phyloP scores from a whole-genome alignment of 2,888 invertebrate species.

The Hyles lineata region DNA sequence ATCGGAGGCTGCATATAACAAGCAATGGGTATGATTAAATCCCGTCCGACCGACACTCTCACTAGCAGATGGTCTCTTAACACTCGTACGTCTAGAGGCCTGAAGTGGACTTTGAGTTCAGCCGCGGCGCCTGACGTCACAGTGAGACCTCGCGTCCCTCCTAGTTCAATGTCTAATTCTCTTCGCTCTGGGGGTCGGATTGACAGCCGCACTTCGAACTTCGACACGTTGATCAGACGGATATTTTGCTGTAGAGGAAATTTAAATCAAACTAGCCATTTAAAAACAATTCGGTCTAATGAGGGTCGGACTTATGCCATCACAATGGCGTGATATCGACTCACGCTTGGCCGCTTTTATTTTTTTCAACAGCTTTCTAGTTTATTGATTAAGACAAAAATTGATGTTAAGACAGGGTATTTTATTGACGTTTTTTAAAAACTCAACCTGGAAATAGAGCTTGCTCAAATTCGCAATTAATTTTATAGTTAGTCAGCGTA shows the following conservation, averaged over 20 bases:
- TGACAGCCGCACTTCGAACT: constrained; percentile 61
- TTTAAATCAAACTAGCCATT: not conserved
- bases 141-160: constrained; percentile 55
- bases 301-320: no score
- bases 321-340: no score
- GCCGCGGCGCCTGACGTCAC: constrained; percentile 63
- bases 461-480: no score
- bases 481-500: no score
- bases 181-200: constrained; percentile 60
- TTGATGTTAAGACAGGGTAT: no score
- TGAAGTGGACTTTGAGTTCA: constrained; percentile 59
- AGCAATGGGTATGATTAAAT: constrained; percentile 53
- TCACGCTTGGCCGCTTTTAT: no score
- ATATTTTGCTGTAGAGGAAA: constrained; percentile 54
- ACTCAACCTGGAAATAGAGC: no score
- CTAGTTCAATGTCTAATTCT: constrained; percentile 57
- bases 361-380: no score
- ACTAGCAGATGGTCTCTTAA: constrained; percentile 55
- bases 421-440: no score
- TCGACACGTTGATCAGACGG: constrained; percentile 66
- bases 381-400: no score
- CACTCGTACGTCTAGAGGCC: constrained; percentile 56
- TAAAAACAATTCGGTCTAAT: no score
- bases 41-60: constrained; percentile 49
- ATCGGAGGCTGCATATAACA: constrained; percentile 71